These are phyloP conservation scores for Plumapathes pennacea DNA, from an alignment of 92 coral and sea anemone species.

Conservation along the genomic window DNA sequence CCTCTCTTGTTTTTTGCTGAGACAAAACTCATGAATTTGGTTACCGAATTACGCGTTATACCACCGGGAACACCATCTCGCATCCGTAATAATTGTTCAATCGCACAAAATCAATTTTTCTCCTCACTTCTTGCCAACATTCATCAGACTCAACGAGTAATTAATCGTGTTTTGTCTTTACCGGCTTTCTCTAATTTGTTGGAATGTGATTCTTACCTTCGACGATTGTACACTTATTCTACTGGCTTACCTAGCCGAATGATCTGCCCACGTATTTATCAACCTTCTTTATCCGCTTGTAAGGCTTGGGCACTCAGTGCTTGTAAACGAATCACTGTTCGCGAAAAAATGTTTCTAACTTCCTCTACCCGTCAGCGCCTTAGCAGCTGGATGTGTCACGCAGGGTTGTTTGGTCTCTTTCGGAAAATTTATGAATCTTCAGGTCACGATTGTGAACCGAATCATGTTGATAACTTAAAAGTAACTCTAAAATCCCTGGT, in stretches of 20 bases:
- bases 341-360: not conserved
- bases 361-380: not conserved
- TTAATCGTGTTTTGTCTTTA: not conserved
- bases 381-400: no score
- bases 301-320: constrained; percentile 1
- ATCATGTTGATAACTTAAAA: constrained; percentile 18
- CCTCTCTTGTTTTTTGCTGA: no score
- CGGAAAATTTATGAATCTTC: constrained; percentile 15
- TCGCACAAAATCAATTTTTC: constrained; percentile 1
- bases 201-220: constrained; percentile 7
- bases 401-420: constrained; percentile 22
- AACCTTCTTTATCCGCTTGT: not conserved
- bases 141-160: not conserved
- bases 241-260: not conserved
- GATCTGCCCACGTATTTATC: constrained; percentile 2
- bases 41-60: no score
- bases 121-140: not conserved
- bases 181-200: constrained; percentile 1
- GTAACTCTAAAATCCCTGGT: constrained; percentile 10
- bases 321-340: not conserved
- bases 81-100: not conserved
- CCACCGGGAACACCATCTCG: no score
- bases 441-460: constrained; percentile 23
- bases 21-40: no score
- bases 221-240: not conserved